Evolutionary conservation across 2,797 vertebrate genomes (phyloP).

Genomic region (Eulemur coronatus): DNA sequence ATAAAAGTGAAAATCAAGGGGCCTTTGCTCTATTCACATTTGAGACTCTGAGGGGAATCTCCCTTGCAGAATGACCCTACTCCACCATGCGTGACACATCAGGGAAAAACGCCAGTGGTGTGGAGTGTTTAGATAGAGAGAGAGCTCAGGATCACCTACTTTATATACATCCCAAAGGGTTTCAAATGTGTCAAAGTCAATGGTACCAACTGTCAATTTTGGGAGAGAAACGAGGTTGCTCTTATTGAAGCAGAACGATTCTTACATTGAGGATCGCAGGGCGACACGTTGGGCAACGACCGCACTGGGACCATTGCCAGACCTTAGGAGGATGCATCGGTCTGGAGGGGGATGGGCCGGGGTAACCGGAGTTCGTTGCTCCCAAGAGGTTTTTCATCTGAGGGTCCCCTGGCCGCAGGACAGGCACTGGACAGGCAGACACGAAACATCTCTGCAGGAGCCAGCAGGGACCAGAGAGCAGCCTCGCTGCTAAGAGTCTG

Average conservation of each 20-base stretch:
- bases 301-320: background rate
- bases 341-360: rapidly evolving
- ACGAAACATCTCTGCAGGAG: background rate
- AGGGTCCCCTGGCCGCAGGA: too few relatives aligned
- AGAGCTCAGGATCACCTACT: background rate
- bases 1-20: background rate
- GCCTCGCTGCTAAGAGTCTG: too few relatives aligned
- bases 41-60: background rate
- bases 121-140: background rate
- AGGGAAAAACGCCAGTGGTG: background rate
- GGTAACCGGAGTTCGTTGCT: background rate
- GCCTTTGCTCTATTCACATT: background rate
- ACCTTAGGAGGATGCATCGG: background rate
- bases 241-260: background rate
- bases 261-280: background rate
- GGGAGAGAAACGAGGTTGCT: background rate
- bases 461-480: background rate
- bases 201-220: background rate
- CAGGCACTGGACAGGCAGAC: background rate
- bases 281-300: rapidly evolving
- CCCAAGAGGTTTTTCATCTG: background rate
- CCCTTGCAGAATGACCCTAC: background rate
- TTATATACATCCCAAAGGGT: background rate
- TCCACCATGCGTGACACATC: too few relatives aligned
- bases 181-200: background rate